Percentiles rank a stretch among this genome's conserved stretches.
Conservation (phyloP, 2,113 vertebrate genomes). For the Regulus satrapa region DNA sequence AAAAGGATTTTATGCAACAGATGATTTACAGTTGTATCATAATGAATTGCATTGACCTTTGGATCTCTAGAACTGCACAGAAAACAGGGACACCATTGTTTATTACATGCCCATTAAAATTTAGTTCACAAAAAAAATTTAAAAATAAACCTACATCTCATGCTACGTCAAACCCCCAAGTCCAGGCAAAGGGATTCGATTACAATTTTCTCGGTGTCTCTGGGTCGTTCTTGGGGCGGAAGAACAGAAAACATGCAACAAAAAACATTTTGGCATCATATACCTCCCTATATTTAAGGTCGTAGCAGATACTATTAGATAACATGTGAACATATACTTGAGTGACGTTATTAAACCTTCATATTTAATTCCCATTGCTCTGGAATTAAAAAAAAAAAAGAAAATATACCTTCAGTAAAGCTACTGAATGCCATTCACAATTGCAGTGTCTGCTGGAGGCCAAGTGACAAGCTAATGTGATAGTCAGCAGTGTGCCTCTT, state of each 20-base stretch:
- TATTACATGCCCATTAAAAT: neutral
- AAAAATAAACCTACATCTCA: neutral
- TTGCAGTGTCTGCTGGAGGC: conserved; percentile 12
- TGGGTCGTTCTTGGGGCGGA: neutral
- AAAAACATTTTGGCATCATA: neutral
- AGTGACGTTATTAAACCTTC: neutral
- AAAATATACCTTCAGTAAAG: neutral
- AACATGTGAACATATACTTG: neutral
- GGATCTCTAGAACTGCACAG: neutral
- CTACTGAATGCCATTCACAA: neutral
- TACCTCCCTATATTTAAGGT: neutral
- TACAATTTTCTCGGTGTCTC: neutral
- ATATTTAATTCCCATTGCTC: neutral
- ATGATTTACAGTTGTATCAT: neutral
- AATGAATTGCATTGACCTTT: neutral
- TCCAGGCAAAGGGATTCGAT: neutral
- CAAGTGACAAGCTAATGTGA: conserved; percentile 7
- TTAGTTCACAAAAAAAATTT: neutral
- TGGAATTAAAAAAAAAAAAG: neutral
- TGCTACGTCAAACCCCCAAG: neutral
- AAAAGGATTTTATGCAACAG: neutral
- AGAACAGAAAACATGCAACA: neutral
- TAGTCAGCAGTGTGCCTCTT: neutral
- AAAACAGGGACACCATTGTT: neutral
- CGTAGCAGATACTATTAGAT: neutral